phyloP scores from a whole-genome alignment of 2,888 invertebrate genomes.

The Asteroscopus sphinx region DNA sequence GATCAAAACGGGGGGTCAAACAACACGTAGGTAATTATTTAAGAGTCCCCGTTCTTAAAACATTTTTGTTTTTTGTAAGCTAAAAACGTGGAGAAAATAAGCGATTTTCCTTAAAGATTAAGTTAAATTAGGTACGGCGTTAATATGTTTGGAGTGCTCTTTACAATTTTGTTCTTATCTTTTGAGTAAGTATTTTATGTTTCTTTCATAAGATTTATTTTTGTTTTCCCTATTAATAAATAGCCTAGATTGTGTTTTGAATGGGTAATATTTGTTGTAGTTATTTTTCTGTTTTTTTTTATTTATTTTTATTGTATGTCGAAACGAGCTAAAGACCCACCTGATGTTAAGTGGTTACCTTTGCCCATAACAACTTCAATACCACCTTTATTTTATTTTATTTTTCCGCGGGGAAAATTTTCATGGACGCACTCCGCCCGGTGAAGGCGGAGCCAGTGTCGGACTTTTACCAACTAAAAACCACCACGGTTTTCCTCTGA shows the following conservation, averaged over 20 bases:
- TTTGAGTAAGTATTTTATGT: constrained; percentile 40
- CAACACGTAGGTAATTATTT: constrained; percentile 86
- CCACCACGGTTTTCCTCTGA: too few relatives aligned
- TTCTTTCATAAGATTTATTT: constrained; percentile 20
- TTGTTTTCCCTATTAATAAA: constrained; percentile 14
- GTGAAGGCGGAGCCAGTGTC: too few relatives aligned
- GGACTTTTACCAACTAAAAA: too few relatives aligned
- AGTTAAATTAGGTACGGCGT: constrained; percentile 57
- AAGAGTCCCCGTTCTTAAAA: constrained; percentile 68
- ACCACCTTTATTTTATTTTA: too few relatives aligned
- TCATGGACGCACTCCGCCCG: too few relatives aligned
- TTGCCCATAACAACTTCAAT: too few relatives aligned
- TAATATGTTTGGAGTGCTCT: constrained; percentile 56
- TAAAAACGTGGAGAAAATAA: constrained; percentile 68
- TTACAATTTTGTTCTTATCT: too few relatives aligned
- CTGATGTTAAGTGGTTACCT: too few relatives aligned
- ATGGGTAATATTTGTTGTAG: constrained; percentile 1
- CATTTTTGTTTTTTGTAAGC: constrained; percentile 66
- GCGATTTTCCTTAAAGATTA: constrained; percentile 58
- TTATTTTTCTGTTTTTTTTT: neutral
- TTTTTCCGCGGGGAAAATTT: too few relatives aligned
- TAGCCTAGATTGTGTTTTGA: constrained; percentile 2
- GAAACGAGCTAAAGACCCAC: too few relatives aligned
- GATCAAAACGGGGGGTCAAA: constrained; percentile 79
- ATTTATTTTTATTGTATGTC: too few relatives aligned